Evolutionary conservation across 1,140 invertebrate genomes (phyloP), one percentile per base, ranked within the genome.

Genomic region (Dufourea novaeangliae): DNA sequence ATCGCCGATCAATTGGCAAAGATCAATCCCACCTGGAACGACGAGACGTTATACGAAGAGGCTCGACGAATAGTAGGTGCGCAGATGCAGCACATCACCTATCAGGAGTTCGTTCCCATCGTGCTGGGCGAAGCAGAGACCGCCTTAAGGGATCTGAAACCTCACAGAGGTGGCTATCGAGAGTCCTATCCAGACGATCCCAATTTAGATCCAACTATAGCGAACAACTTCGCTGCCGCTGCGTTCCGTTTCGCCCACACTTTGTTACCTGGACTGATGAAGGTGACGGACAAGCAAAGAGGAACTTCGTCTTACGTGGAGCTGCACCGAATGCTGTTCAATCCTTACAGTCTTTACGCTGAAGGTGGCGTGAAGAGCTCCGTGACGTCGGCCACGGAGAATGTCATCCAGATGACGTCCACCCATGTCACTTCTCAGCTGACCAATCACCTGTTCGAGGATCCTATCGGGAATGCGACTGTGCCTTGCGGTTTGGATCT

Each of bases 171-270:
- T 0, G 95, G 95, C 0, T 94, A 94, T 85, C 95, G 95, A 69
- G 89, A 93, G 8, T 94, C 94, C 1, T 50, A 64, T 20, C 3
- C 44, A 0, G 54, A 85, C 89, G 93, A 98, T 81, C 0, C 44
- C 0, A 44, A 57, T 89, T 93, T 97, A 81, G 95, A 99, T 92
- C 94, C 98, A 0, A 94, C 95, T 0, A 95, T 99, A 68, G 95
- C 97, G 1, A 99, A 99, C 92, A 95, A 95, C 85, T 99, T 99
- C 93, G 96, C 98, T 0, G 94, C 97, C 0, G 95, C 98, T 3
- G 98, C 96, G 1, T 98, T 97, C 87, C 93, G 97, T 70, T 99
- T 99, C 88, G 98, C 97, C 0, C 98, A 99, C 87, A 97, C 97
- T 0, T 89, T 98, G 5, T 89, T 98, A 69, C 95, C 95, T 82